Evolutionary conservation across 2,888 invertebrate genomes (phyloP), one percentile per base, ranked within the genome.

Genomic region (Muscina levida): DNA sequence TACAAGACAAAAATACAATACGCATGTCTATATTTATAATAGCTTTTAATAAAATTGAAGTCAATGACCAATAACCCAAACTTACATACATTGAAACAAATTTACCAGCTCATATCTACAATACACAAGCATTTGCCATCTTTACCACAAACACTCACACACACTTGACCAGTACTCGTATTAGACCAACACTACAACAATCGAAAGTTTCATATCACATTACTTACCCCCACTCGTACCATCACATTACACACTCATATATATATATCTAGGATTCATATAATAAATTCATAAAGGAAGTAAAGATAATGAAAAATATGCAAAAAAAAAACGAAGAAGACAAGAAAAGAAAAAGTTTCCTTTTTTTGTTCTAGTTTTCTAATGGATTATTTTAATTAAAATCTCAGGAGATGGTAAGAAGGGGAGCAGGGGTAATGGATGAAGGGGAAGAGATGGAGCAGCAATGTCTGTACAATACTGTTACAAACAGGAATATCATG

Each of bases 281-380:
- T 71, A 71, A 79, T 79, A 74, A 67, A 74, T 74, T 74, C 79
- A 79, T 79, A 78, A 79, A 74, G 70, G 57, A 74, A 66, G 48
- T 68, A 46, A 72, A 37, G 26, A 68, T 62, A 66, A 68, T 53
- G 53, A 22, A 53, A 53, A 53, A 53, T 31, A 53, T 19, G 48
- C 2, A 53, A 24, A 51, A 19, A 51, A 17, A 48, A 48, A 17
- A 48, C 11, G 19, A 19, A n/a, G n/a, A n/a, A 31, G 31, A 5
- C 8, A 24, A 53, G 22, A 65, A 46, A 46, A 46, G 6, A 65
- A 19, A 13, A 42, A 42, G 22, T 2, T 8, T 65, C 44, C 3
- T 42, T 4, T 1, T 13, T 44, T 13, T 24, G 44, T 65, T 62
- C 13, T 42, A 15, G 2, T 13, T 44, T n/a, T 46, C 65, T 65